Evolutionary conservation across 2,113 vertebrate species (phyloP).

Genomic region (Catharus minimus): DNA sequence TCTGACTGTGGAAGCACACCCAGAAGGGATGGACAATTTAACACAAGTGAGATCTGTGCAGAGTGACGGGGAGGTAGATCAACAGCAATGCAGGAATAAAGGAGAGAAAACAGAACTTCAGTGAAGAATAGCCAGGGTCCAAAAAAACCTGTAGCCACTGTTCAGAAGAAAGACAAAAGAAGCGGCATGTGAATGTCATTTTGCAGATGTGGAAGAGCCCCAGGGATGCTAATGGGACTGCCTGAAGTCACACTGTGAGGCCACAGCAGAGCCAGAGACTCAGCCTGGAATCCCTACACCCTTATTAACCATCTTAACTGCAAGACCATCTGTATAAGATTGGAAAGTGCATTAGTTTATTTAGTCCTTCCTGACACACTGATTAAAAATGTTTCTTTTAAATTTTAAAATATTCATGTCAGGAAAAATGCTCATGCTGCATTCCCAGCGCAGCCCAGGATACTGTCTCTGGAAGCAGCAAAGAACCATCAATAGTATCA

Average conservation of each 20-base stretch:
- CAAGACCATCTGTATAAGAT: neutral
- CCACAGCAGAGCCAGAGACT: neutral
- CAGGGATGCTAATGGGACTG: neutral
- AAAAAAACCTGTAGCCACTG: neutral
- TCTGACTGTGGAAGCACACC: neutral
- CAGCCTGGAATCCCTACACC: neutral
- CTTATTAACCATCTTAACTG: neutral
- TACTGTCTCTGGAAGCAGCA: neutral
- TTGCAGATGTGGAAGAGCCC: neutral
- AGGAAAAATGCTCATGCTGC: neutral
- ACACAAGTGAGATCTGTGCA: neutral
- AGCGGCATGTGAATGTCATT: neutral
- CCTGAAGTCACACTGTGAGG: neutral
- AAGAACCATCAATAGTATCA: neutral
- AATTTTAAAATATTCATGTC: neutral
- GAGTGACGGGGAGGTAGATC: neutral
- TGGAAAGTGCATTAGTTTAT: neutral
- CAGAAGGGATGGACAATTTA: neutral
- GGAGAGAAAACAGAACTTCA: neutral
- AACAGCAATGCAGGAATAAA: neutral
- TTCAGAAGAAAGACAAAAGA: neutral
- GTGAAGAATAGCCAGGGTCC: neutral
- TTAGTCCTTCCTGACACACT: neutral
- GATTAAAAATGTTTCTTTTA: conserved; percentile 11
- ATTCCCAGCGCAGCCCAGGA: neutral